Evolutionary conservation across 2,113 vertebrate genomes (phyloP).

Genomic region (Atrichornis clamosus): DNA sequence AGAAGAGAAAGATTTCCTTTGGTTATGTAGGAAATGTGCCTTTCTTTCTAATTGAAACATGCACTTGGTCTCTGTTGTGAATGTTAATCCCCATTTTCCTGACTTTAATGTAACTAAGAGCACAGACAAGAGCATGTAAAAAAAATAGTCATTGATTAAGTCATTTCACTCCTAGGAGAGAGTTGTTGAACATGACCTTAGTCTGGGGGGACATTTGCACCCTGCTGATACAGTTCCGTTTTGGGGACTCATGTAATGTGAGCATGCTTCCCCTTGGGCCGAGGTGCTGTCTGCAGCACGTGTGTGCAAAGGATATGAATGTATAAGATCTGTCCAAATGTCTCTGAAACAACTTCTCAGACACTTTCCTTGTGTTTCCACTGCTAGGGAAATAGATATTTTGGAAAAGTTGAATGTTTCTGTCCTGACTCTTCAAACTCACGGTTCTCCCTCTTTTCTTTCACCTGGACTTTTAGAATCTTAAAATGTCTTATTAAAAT

Average conservation of each 20-base stretch:
- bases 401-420: background rate
- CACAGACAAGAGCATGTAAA: background rate
- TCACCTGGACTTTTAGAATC: background rate
- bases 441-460: background rate
- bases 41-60: background rate
- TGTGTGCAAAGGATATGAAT: background rate
- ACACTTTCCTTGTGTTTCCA: background rate
- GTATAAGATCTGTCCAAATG: background rate
- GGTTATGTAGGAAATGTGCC: background rate
- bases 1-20: background rate
- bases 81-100: background rate
- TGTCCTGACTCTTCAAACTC: background rate
- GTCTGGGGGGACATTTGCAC: background rate
- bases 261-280: background rate
- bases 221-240: background rate
- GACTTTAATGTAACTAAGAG: background rate
- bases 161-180: background rate
- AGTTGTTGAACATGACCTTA: background rate
- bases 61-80: background rate
- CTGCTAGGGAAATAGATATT: background rate
- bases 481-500: background rate
- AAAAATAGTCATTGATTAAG: background rate
- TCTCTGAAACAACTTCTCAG: background rate
- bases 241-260: background rate
- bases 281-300: accelerated